Percentiles rank a stretch among this genome's conserved stretches.
phyloP scores from a whole-genome alignment of 2,888 invertebrate species.

The Blastobasis adustella region DNA sequence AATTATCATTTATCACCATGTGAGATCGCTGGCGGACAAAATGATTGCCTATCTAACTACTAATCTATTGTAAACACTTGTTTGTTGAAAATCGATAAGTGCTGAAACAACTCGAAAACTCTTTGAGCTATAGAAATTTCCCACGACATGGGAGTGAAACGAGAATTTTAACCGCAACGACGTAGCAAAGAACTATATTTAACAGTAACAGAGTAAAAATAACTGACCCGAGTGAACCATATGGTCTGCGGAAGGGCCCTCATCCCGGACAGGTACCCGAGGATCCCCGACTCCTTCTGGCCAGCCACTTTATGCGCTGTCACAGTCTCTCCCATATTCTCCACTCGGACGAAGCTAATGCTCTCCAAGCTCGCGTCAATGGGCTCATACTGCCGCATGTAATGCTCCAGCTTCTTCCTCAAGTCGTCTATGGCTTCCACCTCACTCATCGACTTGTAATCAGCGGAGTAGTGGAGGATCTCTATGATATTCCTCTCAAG shows the following conservation, averaged over 20 bases:
- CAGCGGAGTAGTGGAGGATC: conserved; percentile 89
- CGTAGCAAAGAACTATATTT: too few relatives aligned
- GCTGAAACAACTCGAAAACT: too few relatives aligned
- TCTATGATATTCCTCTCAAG: conserved; percentile 75
- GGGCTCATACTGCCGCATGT: conserved; percentile 86
- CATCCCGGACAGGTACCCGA: conserved; percentile 92
- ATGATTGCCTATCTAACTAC: too few relatives aligned
- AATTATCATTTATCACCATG: too few relatives aligned
- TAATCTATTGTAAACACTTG: too few relatives aligned
- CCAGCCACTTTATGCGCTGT: conserved; percentile 83
- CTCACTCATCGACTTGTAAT: conserved; percentile 87
- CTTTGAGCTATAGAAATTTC: too few relatives aligned
- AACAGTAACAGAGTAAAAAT: background rate
- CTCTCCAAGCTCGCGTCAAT: conserved; percentile 78
- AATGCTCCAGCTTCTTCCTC: conserved; percentile 87
- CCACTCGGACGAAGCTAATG: conserved; percentile 65
- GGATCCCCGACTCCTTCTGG: conserved; percentile 87
- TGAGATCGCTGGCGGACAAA: too few relatives aligned
- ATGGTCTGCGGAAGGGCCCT: conserved; percentile 88
- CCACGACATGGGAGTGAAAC: too few relatives aligned
- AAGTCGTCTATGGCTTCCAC: conserved; percentile 88
- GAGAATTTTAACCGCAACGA: too few relatives aligned
- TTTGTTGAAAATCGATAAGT: too few relatives aligned
- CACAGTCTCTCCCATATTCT: conserved; percentile 78
- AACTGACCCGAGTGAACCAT: conserved; percentile 90